Evolutionary conservation across 2,113 vertebrate species (phyloP), one percentile per base, ranked within the genome.

Genomic region (Ahaetulla prasina): DNA sequence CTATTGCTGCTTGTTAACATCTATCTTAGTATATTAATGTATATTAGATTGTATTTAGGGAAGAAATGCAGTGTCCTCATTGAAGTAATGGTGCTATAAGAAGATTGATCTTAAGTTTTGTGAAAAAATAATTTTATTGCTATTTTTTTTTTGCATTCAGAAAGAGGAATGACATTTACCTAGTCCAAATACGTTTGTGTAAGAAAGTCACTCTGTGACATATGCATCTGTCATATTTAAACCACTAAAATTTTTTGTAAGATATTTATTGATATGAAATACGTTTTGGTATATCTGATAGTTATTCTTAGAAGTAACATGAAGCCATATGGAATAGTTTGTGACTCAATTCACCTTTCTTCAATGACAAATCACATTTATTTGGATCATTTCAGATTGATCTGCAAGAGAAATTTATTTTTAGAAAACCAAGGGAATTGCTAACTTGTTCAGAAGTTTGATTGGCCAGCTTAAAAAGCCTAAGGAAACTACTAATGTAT

Each of bases 401-500:
- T 8, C 93, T 95, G 88, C 1, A 88, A 54, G 84, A 89, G n/a
- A 30, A 52, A 84, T 80, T 49, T 91, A 85, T 80, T 53, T 93
- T 87, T 91, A 80, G 92, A 92, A 91, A 92, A 86, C 23, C 52
- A 23, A 53, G 35, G n/a, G 52, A 39, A 80, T 80, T 80, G 18
- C 2, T 80, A 22, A 20, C 16, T 80, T 80, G 6, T 80, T 80
- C 68, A 80, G n/a, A 80, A 20, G 35, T 39, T 80, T 80, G 35
- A 80, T 80, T 39, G 7, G 35, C 35, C 35, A 80, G 7, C 7
- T 80, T 80, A 39, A 80, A 80, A 80, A 39, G n/a, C 63, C 35
- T 74, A 52, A 3, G 8, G 30, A 92, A 85, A 86, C 23, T 90
- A 92, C 87, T 95, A 43, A 35, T 92, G 84, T 89, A 43, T 95